Conservation (phyloP, 2,113 vertebrate genomes). For the Lophura nycthemera region DNA sequence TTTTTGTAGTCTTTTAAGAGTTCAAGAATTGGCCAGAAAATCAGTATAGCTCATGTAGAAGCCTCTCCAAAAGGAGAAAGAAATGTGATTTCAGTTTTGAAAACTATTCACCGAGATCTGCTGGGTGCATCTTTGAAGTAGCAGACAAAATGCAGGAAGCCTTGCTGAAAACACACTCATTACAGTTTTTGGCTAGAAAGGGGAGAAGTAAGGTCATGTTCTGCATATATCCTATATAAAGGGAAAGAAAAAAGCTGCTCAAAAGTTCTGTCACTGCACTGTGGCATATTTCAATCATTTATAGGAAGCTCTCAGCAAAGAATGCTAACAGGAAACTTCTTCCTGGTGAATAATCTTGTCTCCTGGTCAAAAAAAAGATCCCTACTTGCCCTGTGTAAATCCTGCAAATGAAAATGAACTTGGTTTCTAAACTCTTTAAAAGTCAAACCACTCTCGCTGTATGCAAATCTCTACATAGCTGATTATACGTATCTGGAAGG, state of each 20-base stretch:
- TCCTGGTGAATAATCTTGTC: conserved; percentile 48
- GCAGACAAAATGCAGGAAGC: conserved; percentile 46
- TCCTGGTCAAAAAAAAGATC: conserved; percentile 24
- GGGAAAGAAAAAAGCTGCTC: not conserved
- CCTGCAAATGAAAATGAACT: conserved; percentile 11
- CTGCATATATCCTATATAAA: conserved; percentile 39
- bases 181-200: conserved; percentile 47
- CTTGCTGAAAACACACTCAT: conserved; percentile 58
- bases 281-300: conserved; percentile 60
- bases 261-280: conserved; percentile 1
- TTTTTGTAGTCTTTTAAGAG: conserved; percentile 40
- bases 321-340: conserved; percentile 52
- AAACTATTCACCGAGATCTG: conserved; percentile 65
- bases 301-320: conserved; percentile 49
- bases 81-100: conserved; percentile 36
- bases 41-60: conserved; percentile 54
- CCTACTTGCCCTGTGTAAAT: conserved; percentile 1
- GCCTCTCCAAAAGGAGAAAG: conserved; percentile 4
- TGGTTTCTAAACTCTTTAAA: conserved; percentile 2
- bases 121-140: conserved; percentile 59
- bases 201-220: conserved; percentile 53
- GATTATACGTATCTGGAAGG: not conserved
- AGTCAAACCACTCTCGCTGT: not conserved
- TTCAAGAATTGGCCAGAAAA: conserved; percentile 35
- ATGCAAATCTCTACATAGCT: not conserved